phyloP scores from a whole-genome alignment of 92 coral and sea anemone species.

The Siderastrea radians region DNA sequence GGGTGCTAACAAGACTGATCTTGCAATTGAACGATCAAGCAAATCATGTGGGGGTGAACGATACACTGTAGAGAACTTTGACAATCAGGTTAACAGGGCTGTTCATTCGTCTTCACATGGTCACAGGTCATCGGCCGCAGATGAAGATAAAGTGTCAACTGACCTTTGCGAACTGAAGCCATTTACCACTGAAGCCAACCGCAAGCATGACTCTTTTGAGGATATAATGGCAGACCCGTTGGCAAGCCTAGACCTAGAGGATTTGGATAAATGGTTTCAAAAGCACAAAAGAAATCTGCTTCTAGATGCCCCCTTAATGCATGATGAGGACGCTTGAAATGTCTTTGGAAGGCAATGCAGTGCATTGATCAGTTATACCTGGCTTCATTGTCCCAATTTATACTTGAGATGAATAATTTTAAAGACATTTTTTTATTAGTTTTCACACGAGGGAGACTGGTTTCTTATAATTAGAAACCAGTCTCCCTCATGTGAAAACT shows the following conservation, averaged over 20 bases:
- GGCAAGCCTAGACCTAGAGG: slow-evolving; percentile 36
- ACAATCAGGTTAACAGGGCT: slow-evolving; percentile 31
- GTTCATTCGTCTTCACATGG: slow-evolving; percentile 51
- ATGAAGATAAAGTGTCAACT: slow-evolving; percentile 42
- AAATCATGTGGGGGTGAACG: slow-evolving; percentile 59
- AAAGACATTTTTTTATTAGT: background rate
- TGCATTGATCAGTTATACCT: too few species aligned
- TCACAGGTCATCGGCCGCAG: slow-evolving; percentile 59
- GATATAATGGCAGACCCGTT: slow-evolving; percentile 57
- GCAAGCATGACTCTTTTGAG: slow-evolving; percentile 53
- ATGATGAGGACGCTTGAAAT: background rate
- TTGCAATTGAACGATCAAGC: slow-evolving; percentile 60
- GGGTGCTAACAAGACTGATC: slow-evolving; percentile 72
- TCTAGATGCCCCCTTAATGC: background rate
- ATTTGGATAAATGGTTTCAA: slow-evolving; percentile 58
- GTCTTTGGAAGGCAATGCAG: background rate
- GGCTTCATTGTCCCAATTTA: background rate
- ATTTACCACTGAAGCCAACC: background rate
- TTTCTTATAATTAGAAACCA: too few species aligned
- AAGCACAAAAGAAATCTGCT: slow-evolving; percentile 3
- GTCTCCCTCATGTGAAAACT: too few species aligned
- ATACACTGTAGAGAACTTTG: slow-evolving; percentile 51
- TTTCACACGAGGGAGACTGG: too few species aligned
- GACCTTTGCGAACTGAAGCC: slow-evolving; percentile 60
- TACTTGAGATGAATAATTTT: background rate